Conservation (phyloP, 1,140 invertebrate species). For the Drosophila leontia region DNA sequence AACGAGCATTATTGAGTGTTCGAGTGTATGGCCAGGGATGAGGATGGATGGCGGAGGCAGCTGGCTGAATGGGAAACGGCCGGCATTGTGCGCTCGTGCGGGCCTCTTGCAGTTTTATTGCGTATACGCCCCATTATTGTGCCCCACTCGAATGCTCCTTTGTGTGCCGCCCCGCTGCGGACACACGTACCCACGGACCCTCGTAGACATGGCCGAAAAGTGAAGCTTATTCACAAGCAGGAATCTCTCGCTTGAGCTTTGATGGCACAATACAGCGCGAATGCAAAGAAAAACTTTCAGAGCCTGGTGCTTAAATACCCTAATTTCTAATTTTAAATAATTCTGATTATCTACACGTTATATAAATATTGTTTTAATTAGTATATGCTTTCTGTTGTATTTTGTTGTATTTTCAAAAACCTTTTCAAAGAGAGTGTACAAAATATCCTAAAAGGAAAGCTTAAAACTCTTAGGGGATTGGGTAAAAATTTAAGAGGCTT, state of each 20-base stretch:
- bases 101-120: slow-evolving; percentile 73
- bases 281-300: neutral
- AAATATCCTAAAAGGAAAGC: neutral
- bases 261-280: neutral
- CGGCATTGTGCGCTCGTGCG: slow-evolving; percentile 49
- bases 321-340: no score
- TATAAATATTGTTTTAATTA: neutral
- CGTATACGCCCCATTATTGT: slow-evolving; percentile 69
- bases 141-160: slow-evolving; percentile 41
- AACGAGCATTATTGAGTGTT: slow-evolving; percentile 72
- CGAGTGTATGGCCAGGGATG: slow-evolving; percentile 41
- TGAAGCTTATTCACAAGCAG: slow-evolving; percentile 8
- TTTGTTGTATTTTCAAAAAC: neutral
- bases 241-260: neutral
- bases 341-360: no score
- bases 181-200: neutral
- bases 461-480: neutral
- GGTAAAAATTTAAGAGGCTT: neutral
- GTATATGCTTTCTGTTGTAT: no score
- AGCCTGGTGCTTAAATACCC: neutral
- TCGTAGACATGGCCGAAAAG: neutral
- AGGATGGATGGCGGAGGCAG: slow-evolving; percentile 14
- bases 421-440: neutral
- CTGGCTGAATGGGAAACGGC: slow-evolving; percentile 11
- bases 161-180: slow-evolving; percentile 29